Evolutionary conservation across 2,797 vertebrate species (phyloP).

Genomic region (Microtus obscurus): DNA sequence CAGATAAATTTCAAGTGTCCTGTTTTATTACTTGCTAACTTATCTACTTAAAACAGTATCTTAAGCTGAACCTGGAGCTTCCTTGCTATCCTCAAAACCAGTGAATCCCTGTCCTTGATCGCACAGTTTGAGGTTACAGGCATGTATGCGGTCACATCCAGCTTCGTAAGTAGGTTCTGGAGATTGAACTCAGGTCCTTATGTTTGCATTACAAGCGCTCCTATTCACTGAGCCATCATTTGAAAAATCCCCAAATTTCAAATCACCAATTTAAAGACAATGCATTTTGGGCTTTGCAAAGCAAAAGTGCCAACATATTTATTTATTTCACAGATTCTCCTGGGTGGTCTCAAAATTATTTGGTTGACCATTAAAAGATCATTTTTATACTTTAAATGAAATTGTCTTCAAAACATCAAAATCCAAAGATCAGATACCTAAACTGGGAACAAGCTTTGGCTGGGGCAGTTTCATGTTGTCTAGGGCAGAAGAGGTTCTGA

Average conservation of each 20-base stretch:
- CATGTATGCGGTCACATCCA: neutral
- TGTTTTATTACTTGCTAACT: neutral
- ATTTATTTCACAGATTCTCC: neutral
- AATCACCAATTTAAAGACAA: neutral
- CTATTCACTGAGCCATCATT: neutral
- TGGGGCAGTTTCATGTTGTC: neutral
- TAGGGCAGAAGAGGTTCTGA: fast-evolving
- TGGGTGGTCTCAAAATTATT: neutral
- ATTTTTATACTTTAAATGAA: neutral
- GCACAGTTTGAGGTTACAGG: neutral
- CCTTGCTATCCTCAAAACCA: neutral
- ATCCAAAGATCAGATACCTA: neutral
- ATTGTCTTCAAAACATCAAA: neutral
- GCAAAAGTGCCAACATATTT: neutral
- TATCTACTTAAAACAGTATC: neutral
- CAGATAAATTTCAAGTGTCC: neutral
- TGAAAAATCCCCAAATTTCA: neutral
- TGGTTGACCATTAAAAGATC: neutral
- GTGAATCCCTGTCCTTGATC: neutral
- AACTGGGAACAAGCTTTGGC: neutral
- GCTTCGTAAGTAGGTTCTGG: neutral
- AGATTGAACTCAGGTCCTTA: neutral
- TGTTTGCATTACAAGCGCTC: neutral
- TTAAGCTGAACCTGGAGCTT: neutral
- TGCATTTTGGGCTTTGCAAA: neutral